Evolutionary conservation across 1,140 invertebrate species (phyloP).

Genomic region (Zelostemma sp.): DNA sequence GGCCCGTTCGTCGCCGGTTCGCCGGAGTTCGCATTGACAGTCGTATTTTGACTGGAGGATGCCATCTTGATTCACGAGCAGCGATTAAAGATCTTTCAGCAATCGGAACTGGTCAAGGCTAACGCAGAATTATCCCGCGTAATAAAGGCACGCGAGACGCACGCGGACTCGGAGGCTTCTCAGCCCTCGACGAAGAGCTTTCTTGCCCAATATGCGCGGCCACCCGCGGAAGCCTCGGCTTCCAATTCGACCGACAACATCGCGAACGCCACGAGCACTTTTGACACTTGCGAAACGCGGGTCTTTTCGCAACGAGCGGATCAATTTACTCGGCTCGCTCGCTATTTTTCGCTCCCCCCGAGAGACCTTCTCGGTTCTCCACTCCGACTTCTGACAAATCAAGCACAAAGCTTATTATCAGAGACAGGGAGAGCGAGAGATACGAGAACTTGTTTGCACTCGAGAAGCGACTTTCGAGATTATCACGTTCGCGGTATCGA

Average conservation of each 20-base stretch:
- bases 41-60: slow-evolving; percentile 52
- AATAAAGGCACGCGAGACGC: not conserved
- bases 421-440: not conserved
- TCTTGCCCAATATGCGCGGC: slow-evolving; percentile 22
- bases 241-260: slow-evolving; percentile 30
- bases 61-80: slow-evolving; percentile 48
- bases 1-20: slow-evolving; percentile 42
- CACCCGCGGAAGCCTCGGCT: slow-evolving; percentile 25
- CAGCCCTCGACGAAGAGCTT: slow-evolving; percentile 30
- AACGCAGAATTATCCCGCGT: slow-evolving; percentile 1
- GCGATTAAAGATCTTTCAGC: not conserved
- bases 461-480: not conserved
- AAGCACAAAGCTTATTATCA: slow-evolving; percentile 33
- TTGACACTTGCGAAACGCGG: not conserved
- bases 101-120: not conserved
- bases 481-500: not conserved
- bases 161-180: slow-evolving; percentile 13
- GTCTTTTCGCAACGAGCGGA: slow-evolving; percentile 20
- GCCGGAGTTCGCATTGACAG: slow-evolving; percentile 29
- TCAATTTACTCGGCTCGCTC: slow-evolving; percentile 23
- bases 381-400: slow-evolving; percentile 34
- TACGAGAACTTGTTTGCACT: not conserved
- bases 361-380: slow-evolving; percentile 9
- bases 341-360: not conserved
- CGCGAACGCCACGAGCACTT: not conserved